Conservation (phyloP, 2,797 vertebrate genomes). For the Cephalopachus bancanus region DNA sequence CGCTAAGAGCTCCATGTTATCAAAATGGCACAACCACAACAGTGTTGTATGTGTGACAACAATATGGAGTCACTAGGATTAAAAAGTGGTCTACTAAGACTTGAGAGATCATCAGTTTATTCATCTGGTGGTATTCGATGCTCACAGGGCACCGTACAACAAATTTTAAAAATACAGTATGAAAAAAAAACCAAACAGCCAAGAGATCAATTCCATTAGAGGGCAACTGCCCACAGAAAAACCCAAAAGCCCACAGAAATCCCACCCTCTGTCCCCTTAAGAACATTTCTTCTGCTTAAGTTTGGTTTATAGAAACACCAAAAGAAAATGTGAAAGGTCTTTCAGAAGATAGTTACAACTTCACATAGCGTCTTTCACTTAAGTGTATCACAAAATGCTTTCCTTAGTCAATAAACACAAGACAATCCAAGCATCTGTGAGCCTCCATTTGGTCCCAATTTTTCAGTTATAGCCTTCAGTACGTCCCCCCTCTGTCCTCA, state of each 20-base stretch:
- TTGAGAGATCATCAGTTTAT: slow-evolving; percentile 83
- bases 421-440: slow-evolving; percentile 14
- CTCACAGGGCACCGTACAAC: slow-evolving; percentile 84
- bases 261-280: slow-evolving; percentile 69
- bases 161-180: slow-evolving; percentile 85
- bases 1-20: neutral
- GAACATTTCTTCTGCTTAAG: slow-evolving; percentile 79
- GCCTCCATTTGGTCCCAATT: slow-evolving; percentile 70
- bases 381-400: slow-evolving; percentile 80
- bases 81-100: slow-evolving; percentile 77
- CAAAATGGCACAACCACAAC: slow-evolving; percentile 63
- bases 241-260: slow-evolving; percentile 72
- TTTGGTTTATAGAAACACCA: slow-evolving; percentile 77
- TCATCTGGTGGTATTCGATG: slow-evolving; percentile 82
- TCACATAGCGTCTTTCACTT: slow-evolving; percentile 81
- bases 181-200: slow-evolving; percentile 82
- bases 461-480: neutral
- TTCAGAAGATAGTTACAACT: slow-evolving; percentile 70
- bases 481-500: neutral
- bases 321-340: slow-evolving; percentile 77
- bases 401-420: slow-evolving; percentile 12
- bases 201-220: slow-evolving; percentile 82
- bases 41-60: neutral
- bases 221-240: slow-evolving; percentile 75
- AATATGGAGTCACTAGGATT: slow-evolving; percentile 65